These are phyloP conservation scores for Lepidostoma basale DNA, from an alignment of 1,140 invertebrate species.

Conservation along the genomic window DNA sequence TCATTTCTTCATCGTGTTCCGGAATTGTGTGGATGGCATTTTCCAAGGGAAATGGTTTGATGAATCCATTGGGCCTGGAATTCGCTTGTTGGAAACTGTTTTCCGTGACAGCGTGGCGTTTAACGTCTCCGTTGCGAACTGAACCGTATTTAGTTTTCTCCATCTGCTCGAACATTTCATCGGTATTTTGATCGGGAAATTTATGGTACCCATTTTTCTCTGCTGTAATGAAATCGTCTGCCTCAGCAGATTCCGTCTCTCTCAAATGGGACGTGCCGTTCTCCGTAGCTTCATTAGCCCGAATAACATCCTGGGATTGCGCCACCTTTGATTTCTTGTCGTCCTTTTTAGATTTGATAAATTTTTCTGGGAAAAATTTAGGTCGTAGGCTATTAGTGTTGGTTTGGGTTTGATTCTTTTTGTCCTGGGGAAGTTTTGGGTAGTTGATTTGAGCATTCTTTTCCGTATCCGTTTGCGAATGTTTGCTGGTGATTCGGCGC, in stretches of 20 bases:
- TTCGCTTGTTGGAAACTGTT: conserved; percentile 24
- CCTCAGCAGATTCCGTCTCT: conserved; percentile 19
- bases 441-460: conserved; percentile 46
- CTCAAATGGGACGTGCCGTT: background rate
- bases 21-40: conserved; percentile 9
- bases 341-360: conserved; percentile 37
- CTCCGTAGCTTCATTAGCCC: background rate
- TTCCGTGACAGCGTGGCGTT: conserved; percentile 12
- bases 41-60: background rate
- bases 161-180: conserved; percentile 35
- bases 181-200: conserved; percentile 25
- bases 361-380: conserved; percentile 41
- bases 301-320: conserved; percentile 23
- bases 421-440: conserved; percentile 33
- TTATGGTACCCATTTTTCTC: conserved; percentile 38
- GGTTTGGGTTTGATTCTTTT: conserved; percentile 28
- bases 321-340: conserved; percentile 24
- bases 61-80: background rate
- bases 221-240: conserved; percentile 31
- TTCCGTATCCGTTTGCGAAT: conserved; percentile 55
- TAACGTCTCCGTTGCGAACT: conserved; percentile 49
- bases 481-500: conserved; percentile 51
- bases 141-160: conserved; percentile 52
- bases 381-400: conserved; percentile 21
- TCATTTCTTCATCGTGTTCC: conserved; percentile 39